Base-by-base conservation (phyloP, 2,888 invertebrate genomes). In the Lobophora halterata region DNA sequence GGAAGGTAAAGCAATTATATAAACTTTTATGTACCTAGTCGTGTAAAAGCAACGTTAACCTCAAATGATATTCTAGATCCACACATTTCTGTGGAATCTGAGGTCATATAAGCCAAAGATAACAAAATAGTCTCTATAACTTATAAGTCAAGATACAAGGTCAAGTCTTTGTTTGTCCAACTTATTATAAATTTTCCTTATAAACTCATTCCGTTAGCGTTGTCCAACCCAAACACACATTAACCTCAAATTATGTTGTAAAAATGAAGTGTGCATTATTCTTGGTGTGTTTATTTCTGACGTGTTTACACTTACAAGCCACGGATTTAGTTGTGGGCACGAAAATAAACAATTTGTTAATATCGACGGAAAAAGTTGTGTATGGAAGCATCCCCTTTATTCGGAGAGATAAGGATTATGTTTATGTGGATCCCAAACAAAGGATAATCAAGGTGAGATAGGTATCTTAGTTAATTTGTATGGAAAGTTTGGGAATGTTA, bases 391-490 rank as follows among this genome's bases (percentile, higher is more conserved):
- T 80, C 43, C 77, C 75, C 13, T 58, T 83, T 2, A 61, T 77
- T 50, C 72, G 52, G 44, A 64, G 80, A 41, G 80, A 80, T 45
- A 81, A 83, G 58, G 82, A 80, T 60, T 83, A 80, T 43, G 57
- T 50, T 18, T 83, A 80, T 46, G 62, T 61, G 9, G 83, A 83
- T 61, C 42, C 72, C 1, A 77, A 80, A 49, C 64, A 74, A 37
- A 67, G 82, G 55, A 62, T 75, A 60, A 83, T 83, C 36, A 83
- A 80, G 76, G 83, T 81, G 63, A 58, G 51, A 24, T 6, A 14
- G 13, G 12, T 21, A n/a, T 10, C 5, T 10, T 5, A 10, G 13
- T 7, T 1, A 1, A 4, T 7, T n/a, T n/a, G n/a, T n/a, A n/a
- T n/a, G n/a, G n/a, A n/a, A n/a, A n/a, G n/a, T n/a, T n/a, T n/a